Evolutionary conservation across 2,113 vertebrate genomes (phyloP).

Genomic region (Cervus canadensis): DNA sequence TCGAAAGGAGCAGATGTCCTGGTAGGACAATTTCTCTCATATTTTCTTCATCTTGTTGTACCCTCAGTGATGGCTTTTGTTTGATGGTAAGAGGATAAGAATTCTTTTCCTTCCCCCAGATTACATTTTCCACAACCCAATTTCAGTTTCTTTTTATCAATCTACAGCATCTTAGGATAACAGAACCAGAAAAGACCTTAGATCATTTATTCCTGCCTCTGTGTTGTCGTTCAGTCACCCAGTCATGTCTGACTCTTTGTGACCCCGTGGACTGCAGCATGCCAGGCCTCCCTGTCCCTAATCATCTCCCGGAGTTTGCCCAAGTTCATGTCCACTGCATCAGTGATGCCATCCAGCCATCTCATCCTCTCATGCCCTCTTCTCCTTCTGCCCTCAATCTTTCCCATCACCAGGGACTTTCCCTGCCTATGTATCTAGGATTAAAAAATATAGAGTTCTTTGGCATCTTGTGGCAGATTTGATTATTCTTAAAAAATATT

Average conservation of each 20-base stretch:
- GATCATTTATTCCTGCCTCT: neutral
- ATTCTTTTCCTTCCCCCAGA: neutral
- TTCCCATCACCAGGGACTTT: neutral
- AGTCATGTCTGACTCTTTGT: neutral
- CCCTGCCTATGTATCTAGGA: neutral
- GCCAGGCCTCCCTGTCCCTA: neutral
- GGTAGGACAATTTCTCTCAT: neutral
- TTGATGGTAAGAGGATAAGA: neutral
- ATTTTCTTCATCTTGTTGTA: neutral
- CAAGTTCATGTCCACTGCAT: neutral
- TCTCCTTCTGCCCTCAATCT: neutral
- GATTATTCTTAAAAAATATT: neutral
- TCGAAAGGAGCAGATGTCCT: neutral
- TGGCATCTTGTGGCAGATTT: neutral
- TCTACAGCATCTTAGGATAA: neutral
- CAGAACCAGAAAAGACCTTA: neutral
- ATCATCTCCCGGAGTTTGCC: neutral
- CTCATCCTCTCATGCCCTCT: neutral
- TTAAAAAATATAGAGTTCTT: neutral
- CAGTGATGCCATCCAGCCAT: neutral
- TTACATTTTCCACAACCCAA: neutral
- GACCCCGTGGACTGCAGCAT: neutral
- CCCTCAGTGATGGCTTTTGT: neutral
- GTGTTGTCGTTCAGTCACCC: neutral
- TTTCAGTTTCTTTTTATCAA: neutral